Evolutionary conservation across 1,140 invertebrate species (phyloP).

Genomic region (Goniozus legneri): DNA sequence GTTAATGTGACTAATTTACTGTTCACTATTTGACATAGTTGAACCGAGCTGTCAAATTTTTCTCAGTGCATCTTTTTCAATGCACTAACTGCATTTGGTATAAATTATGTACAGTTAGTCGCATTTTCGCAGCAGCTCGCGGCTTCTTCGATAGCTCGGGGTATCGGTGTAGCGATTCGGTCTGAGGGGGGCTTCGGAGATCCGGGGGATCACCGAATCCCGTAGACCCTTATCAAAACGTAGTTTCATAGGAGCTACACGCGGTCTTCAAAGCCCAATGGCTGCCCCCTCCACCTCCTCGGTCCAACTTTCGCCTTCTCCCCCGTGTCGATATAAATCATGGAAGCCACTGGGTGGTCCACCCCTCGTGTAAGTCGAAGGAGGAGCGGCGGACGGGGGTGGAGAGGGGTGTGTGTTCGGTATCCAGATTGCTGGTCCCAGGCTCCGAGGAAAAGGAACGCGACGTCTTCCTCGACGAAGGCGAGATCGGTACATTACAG

Average conservation of each 20-base stretch:
- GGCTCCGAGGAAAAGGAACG: conserved; percentile 21
- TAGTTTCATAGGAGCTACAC: conserved; percentile 12
- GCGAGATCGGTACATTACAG: conserved; percentile 56
- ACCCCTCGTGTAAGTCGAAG: conserved; percentile 30
- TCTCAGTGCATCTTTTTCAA: too few relatives aligned
- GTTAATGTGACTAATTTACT: too few relatives aligned
- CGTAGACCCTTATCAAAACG: conserved; percentile 34
- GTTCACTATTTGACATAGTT: too few relatives aligned
- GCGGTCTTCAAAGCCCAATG: conserved; percentile 16
- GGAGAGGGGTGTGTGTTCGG: conserved; percentile 21
- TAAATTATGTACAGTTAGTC: too few relatives aligned
- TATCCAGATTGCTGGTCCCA: conserved; percentile 33
- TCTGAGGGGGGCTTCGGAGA: conserved; percentile 16
- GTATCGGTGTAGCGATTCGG: too few relatives aligned
- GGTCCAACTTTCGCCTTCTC: conserved; percentile 14
- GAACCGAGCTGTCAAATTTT: too few relatives aligned
- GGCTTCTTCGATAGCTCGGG: too few relatives aligned
- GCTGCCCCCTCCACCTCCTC: conserved; percentile 12
- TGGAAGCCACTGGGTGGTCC: conserved; percentile 31
- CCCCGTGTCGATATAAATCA: conserved; percentile 41
- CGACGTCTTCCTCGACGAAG: conserved; percentile 37
- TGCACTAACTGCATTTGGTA: too few relatives aligned
- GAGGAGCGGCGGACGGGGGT: conserved; percentile 6
- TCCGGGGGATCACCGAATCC: conserved; percentile 16
- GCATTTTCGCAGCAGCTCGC: too few relatives aligned